Conservation (phyloP, 2,797 vertebrate genomes). For the Megaceryle alcyon region DNA sequence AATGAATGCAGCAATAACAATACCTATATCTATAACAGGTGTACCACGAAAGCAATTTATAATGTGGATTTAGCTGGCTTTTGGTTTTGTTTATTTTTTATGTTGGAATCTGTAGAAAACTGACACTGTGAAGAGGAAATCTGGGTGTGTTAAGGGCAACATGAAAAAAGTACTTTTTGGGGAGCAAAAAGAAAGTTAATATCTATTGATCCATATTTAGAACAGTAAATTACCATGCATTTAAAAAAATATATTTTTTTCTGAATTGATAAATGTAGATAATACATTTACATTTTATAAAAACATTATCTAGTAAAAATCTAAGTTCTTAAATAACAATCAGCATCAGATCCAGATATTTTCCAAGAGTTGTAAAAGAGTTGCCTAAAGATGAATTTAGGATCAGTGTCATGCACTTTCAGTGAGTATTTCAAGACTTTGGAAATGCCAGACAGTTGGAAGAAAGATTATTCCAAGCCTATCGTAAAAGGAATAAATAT, state of each 20-base stretch:
- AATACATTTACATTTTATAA: background rate
- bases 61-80: rapidly evolving
- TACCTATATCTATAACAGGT: background rate
- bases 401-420: background rate
- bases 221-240: background rate
- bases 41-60: background rate
- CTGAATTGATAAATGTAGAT: background rate
- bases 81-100: background rate
- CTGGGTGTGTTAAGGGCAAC: background rate
- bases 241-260: background rate
- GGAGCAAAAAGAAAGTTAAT: background rate
- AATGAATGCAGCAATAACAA: background rate
- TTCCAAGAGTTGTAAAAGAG: background rate
- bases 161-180: background rate
- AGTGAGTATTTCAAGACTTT: background rate
- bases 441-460: background rate
- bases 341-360: background rate
- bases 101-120: background rate
- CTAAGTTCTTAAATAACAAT: background rate
- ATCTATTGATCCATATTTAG: background rate
- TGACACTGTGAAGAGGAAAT: background rate
- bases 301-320: background rate
- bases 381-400: background rate
- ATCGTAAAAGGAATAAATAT: background rate
- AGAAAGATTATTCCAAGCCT: background rate